phyloP scores from a whole-genome alignment of 2,113 vertebrate genomes.

The Anhinga rufa region DNA sequence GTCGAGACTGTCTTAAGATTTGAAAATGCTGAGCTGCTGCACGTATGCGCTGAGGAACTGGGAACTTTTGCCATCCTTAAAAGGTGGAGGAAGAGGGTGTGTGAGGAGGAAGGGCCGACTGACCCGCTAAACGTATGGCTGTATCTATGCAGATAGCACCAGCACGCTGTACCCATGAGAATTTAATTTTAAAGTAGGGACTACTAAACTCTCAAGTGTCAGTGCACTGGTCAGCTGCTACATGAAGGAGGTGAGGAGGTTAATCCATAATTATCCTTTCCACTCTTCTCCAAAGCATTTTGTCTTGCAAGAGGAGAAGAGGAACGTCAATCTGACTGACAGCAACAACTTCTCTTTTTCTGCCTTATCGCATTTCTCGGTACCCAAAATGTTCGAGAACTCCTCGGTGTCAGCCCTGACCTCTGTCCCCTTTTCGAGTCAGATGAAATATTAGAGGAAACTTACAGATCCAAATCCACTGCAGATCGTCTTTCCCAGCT shows the following conservation, averaged over 20 bases:
- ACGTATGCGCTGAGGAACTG: rapidly evolving
- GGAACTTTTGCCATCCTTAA: not conserved
- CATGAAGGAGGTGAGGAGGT: not conserved
- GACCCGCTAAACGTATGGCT: not conserved
- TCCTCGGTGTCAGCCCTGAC: not conserved
- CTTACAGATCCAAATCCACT: not conserved
- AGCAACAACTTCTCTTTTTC: not conserved
- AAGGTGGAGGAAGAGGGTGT: not conserved
- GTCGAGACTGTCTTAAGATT: not conserved
- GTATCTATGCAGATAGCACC: too few relatives aligned
- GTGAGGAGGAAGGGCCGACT: not conserved
- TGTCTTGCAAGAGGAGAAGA: not conserved
- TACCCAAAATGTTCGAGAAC: not conserved
- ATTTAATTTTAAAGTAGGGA: not conserved
- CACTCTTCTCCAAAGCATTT: not conserved
- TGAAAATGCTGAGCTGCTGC: not conserved
- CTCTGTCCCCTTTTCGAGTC: not conserved
- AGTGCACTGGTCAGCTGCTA: not conserved
- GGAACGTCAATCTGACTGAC: not conserved
- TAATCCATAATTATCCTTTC: not conserved
- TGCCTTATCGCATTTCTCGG: not conserved
- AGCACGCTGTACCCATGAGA: not conserved
- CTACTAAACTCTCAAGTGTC: not conserved
- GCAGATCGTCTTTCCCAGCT: not conserved
- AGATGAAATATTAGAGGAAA: not conserved